These are phyloP conservation scores for Epirrhoe tristata DNA, from an alignment of 2,888 invertebrate species.

Conservation along the genomic window DNA sequence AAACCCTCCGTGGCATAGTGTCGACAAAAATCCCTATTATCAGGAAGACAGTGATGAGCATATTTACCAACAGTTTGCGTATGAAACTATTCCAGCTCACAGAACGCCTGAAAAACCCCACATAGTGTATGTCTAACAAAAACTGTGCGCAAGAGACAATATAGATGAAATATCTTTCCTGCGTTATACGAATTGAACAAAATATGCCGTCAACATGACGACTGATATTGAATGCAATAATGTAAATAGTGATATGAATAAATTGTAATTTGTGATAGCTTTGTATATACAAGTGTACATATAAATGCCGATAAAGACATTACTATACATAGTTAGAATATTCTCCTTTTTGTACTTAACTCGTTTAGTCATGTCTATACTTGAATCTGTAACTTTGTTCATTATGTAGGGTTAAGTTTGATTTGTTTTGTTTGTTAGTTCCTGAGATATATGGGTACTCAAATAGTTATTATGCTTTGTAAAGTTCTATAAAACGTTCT, in stretches of 20 bases:
- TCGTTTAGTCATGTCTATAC: conserved; percentile 68
- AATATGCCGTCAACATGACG: conserved; percentile 65
- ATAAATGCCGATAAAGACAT: conserved; percentile 74
- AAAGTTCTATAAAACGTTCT: conserved; percentile 65
- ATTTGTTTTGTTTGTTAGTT: conserved; percentile 69
- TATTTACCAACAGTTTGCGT: conserved; percentile 83
- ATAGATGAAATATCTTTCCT: conserved; percentile 70
- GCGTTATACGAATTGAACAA: conserved; percentile 62
- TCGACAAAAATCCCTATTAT: conserved; percentile 80
- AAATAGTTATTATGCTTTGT: conserved; percentile 64
- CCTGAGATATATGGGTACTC: conserved; percentile 71
- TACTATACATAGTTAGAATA: conserved; percentile 58
- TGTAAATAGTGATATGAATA: conserved; percentile 83
- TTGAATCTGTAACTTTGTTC: conserved; percentile 50
- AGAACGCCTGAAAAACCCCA: conserved; percentile 85
- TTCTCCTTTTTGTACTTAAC: conserved; percentile 80
- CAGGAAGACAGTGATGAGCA: conserved; percentile 82
- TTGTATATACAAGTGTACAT: conserved; percentile 83
- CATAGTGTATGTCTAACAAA: conserved; percentile 86
- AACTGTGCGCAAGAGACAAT: conserved; percentile 75
- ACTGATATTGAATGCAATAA: conserved; percentile 78
- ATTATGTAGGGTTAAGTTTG: conserved; percentile 59
- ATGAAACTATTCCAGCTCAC: conserved; percentile 82
- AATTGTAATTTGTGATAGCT: conserved; percentile 84
- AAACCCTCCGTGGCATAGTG: conserved; percentile 82